A percentile compares a stretch with the other conserved stretches of the same genome.
phyloP scores from a whole-genome alignment of 2,113 vertebrate genomes.

The Bubo blakistoni region DNA sequence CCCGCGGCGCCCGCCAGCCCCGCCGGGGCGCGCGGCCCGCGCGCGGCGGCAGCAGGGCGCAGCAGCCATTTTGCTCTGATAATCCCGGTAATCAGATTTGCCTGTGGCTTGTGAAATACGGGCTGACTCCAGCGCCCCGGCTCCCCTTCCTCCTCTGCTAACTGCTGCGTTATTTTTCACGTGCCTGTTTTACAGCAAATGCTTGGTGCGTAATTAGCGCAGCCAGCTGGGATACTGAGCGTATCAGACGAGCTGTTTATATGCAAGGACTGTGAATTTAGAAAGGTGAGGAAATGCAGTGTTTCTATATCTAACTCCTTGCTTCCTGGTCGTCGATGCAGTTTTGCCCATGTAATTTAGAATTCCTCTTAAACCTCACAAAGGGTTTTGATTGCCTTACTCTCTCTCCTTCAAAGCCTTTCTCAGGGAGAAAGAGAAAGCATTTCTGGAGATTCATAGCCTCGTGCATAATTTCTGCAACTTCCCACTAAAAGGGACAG shows the following conservation, averaged over 20 bases:
- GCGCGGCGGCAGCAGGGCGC: background rate
- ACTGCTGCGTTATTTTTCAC: background rate
- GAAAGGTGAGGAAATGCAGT: background rate
- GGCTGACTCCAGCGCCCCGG: background rate
- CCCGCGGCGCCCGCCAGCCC: background rate
- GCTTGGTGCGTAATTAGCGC: background rate
- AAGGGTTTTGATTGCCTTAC: background rate
- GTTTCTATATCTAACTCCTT: accelerated
- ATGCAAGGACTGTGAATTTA: background rate
- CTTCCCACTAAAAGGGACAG: background rate
- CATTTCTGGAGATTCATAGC: background rate
- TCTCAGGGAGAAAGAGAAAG: background rate
- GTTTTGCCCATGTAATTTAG: background rate
- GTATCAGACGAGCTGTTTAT: accelerated
- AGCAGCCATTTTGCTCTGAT: slow-evolving; percentile 6
- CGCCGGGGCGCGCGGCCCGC: background rate
- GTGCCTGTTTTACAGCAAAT: background rate
- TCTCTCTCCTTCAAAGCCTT: background rate
- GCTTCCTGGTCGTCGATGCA: accelerated
- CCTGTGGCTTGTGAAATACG: background rate
- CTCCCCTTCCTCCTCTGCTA: background rate
- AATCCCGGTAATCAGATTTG: background rate
- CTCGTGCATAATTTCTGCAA: accelerated
- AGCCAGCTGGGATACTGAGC: accelerated
- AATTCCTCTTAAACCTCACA: too few species aligned